Evolutionary conservation across 2,113 vertebrate species (phyloP).

Genomic region (Thryonomys swinderianus): DNA sequence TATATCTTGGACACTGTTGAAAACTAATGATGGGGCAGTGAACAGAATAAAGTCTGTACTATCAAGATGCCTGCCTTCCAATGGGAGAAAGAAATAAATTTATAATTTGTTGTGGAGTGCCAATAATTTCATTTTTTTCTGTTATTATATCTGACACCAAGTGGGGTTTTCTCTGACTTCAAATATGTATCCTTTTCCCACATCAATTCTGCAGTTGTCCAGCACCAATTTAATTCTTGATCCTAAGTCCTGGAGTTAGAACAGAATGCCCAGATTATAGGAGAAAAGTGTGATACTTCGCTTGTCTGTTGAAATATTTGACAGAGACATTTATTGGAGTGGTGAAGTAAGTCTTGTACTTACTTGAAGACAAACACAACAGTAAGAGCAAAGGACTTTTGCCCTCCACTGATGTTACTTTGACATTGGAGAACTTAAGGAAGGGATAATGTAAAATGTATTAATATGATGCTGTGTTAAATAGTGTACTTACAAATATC

Average conservation of each 20-base stretch:
- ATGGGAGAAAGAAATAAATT: background rate
- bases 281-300: background rate
- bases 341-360: background rate
- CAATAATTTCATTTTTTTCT: background rate
- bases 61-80: background rate
- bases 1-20: background rate
- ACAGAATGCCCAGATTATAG: background rate
- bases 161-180: background rate
- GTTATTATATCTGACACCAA: background rate
- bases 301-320: background rate
- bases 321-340: background rate
- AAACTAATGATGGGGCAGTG: background rate
- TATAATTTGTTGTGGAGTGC: background rate
- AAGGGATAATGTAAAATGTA: background rate
- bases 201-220: background rate
- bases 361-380: background rate
- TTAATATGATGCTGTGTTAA: background rate
- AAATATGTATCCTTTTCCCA: background rate
- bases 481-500: background rate
- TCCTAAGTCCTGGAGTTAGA: background rate
- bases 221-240: background rate
- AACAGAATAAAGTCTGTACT: background rate
- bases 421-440: background rate
- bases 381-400: background rate
- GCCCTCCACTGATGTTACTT: background rate